phyloP scores from a whole-genome alignment of 1,140 invertebrate genomes.

The Tachypleus tridentatus region DNA sequence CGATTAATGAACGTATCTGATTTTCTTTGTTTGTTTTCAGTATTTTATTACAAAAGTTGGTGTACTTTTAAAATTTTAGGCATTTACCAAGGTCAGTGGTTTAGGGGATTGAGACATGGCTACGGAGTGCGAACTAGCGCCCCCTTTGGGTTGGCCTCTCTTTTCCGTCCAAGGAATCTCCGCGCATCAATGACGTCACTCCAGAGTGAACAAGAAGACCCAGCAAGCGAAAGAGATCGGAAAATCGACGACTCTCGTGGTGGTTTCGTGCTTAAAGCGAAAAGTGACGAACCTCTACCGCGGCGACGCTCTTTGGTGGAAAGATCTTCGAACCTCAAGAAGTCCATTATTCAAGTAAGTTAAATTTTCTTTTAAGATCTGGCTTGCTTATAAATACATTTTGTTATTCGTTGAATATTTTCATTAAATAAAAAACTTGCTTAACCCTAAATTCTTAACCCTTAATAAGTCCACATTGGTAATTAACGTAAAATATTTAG shows the following conservation, averaged over 20 bases:
- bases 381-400: too few relatives aligned
- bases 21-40: too few relatives aligned
- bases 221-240: conserved; percentile 59
- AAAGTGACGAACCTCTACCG: conserved; percentile 25
- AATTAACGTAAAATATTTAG: too few relatives aligned
- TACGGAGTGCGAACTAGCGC: conserved; percentile 95
- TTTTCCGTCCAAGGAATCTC: conserved; percentile 32
- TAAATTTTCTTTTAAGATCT: not conserved
- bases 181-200: conserved; percentile 32
- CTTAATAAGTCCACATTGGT: too few relatives aligned
- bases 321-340: conserved; percentile 64
- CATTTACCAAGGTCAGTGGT: conserved; percentile 71
- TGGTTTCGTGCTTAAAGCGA: conserved; percentile 92
- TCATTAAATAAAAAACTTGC: too few relatives aligned
- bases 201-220: conserved; percentile 30
- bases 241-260: conserved; percentile 85
- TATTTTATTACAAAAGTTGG: too few relatives aligned
- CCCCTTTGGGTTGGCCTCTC: conserved; percentile 49
- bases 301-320: conserved; percentile 72
- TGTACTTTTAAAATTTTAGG: conserved; percentile 4
- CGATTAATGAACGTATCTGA: too few relatives aligned
- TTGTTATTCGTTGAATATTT: too few relatives aligned
- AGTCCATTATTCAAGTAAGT: conserved; percentile 67
- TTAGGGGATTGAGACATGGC: conserved; percentile 91
- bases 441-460: too few relatives aligned